These are phyloP conservation scores for Darevskia nairensis DNA, from an alignment of 2,797 vertebrate species.

Conservation along the genomic window DNA sequence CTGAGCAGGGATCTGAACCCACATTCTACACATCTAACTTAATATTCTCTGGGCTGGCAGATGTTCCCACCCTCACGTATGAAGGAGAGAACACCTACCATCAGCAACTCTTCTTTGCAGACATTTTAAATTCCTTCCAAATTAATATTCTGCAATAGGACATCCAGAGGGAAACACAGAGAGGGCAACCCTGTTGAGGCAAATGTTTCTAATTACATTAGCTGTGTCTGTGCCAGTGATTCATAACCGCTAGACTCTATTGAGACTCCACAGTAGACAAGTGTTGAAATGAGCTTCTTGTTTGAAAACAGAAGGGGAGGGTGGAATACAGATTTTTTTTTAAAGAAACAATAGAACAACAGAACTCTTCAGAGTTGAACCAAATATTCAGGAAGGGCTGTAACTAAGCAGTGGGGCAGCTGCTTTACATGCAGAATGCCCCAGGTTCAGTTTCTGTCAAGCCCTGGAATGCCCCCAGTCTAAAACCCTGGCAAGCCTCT, in stretches of 20 bases:
- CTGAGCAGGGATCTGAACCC: not conserved
- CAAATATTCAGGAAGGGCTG: not conserved
- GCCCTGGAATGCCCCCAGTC: too few relatives aligned
- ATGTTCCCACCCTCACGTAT: not conserved
- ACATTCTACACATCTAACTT: not conserved
- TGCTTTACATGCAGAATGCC: too few relatives aligned
- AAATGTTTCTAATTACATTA: conserved; percentile 9
- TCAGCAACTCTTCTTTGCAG: not conserved
- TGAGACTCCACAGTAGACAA: conserved; percentile 22
- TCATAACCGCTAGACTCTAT: conserved; percentile 7
- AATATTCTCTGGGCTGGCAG: not conserved
- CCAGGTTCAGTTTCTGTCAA: too few relatives aligned
- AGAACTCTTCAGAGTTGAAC: not conserved
- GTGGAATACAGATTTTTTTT: not conserved
- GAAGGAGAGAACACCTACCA: not conserved
- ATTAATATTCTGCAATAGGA: not conserved
- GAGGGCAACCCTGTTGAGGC: not conserved
- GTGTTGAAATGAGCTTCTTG: conserved; percentile 1
- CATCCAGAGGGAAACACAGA: not conserved
- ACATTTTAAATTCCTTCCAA: not conserved
- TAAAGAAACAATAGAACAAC: not conserved
- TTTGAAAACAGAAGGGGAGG: not conserved
- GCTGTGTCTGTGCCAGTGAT: not conserved
- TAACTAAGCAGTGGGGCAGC: too few relatives aligned
- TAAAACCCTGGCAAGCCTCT: too few relatives aligned